These are phyloP conservation scores for Hippocampus guttulatus DNA, from an alignment of 2,113 vertebrate species.

Conservation along the genomic window DNA sequence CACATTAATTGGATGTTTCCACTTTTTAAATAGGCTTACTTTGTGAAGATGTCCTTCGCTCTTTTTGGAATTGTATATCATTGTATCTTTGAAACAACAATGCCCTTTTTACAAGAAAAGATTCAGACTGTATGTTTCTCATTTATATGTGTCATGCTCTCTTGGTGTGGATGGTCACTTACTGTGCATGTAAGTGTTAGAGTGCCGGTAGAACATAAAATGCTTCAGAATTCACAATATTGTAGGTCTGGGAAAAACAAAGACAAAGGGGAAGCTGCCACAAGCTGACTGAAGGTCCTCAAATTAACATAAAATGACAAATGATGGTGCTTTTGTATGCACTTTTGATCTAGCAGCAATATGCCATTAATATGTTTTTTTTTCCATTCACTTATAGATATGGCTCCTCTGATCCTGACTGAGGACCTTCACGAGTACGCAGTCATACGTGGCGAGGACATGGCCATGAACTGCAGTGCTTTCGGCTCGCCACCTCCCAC, in stretches of 20 bases:
- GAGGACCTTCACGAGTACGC: constrained; percentile 75
- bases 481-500: constrained; percentile 83
- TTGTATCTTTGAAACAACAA: not conserved
- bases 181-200: not conserved
- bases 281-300: too few species aligned
- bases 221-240: not conserved
- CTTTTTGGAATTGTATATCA: not conserved
- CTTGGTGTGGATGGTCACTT: not conserved
- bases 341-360: not conserved
- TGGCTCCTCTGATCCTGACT: constrained; percentile 83
- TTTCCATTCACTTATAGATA: constrained; percentile 65
- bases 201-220: not conserved
- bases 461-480: constrained; percentile 78
- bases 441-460: constrained; percentile 70
- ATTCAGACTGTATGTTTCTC: not conserved
- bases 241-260: not conserved
- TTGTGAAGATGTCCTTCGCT: not conserved
- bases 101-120: not conserved
- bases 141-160: not conserved
- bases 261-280: not conserved
- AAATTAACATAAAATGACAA: too few species aligned
- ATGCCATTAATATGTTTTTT: not conserved
- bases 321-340: not conserved
- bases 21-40: not conserved
- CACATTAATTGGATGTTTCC: not conserved